Percentiles rank a stretch among this genome's conserved stretches.
These are phyloP conservation scores for Scomber japonicus DNA, from an alignment of 2,113 vertebrate genomes.

Conservation along the genomic window DNA sequence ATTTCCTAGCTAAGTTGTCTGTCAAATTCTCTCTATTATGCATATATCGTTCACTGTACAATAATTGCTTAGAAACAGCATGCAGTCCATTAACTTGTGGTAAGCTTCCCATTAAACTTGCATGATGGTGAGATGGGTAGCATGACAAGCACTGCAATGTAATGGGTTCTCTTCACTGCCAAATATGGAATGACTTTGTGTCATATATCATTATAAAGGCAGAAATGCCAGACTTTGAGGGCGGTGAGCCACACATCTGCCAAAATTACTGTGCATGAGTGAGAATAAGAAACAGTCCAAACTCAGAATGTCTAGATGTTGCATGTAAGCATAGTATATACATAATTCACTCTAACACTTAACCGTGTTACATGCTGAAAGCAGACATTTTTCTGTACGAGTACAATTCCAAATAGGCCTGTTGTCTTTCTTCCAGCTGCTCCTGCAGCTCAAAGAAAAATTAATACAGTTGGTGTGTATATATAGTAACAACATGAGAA, in stretches of 20 bases:
- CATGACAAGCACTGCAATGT: slow-evolving; percentile 73
- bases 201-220: slow-evolving; percentile 67
- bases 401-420: background rate
- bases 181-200: slow-evolving; percentile 77
- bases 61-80: slow-evolving; percentile 80
- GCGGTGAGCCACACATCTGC: slow-evolving; percentile 31
- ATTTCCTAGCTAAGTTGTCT: slow-evolving; percentile 53
- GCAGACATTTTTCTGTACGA: background rate
- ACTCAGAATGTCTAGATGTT: slow-evolving; percentile 8
- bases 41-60: slow-evolving; percentile 72
- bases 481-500: too few relatives aligned
- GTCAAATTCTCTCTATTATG: slow-evolving; percentile 64
- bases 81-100: slow-evolving; percentile 77
- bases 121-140: slow-evolving; percentile 76
- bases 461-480: too few relatives aligned
- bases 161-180: slow-evolving; percentile 73
- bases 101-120: slow-evolving; percentile 81
- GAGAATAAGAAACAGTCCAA: slow-evolving; percentile 19
- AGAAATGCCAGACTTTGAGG: slow-evolving; percentile 50
- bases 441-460: too few relatives aligned
- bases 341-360: slow-evolving; percentile 32
- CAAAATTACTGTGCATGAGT: slow-evolving; percentile 44
- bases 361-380: slow-evolving; percentile 17
- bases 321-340: slow-evolving; percentile 10
- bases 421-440: too few relatives aligned